A percentile compares a stretch with the other conserved stretches of the same genome.
These are phyloP conservation scores for Zosterops lateralis DNA, from an alignment of 2,113 vertebrate species.

Conservation along the genomic window DNA sequence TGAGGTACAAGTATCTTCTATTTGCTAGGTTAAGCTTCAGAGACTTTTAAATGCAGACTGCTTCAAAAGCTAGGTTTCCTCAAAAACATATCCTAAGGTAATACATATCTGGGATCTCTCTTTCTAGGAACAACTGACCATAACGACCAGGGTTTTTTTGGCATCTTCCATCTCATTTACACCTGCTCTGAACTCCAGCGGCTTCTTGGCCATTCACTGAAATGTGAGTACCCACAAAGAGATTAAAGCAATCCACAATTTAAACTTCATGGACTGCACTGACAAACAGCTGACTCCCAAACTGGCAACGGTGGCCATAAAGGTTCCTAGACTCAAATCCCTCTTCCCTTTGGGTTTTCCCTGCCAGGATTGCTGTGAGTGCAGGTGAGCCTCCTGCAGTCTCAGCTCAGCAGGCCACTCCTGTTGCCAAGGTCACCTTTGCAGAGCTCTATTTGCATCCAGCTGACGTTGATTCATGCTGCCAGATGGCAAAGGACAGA, in stretches of 20 bases:
- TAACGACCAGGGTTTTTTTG: neutral
- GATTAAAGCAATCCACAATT: neutral
- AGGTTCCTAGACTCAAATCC: neutral
- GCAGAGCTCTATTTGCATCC: conserved; percentile 67
- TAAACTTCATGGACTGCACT: neutral
- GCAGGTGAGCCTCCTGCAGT: conserved; percentile 43
- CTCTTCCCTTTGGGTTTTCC: neutral
- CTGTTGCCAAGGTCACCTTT: conserved; percentile 75
- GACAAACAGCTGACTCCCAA: neutral
- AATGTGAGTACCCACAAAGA: accelerated
- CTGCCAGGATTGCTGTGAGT: neutral
- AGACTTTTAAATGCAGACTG: neutral
- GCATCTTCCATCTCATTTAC: neutral
- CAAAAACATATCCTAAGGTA: neutral
- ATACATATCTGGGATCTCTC: neutral
- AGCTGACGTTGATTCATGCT: conserved; percentile 79
- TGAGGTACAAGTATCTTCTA: neutral
- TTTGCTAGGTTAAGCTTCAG: neutral
- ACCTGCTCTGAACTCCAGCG: neutral
- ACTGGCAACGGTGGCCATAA: accelerated
- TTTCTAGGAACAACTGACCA: neutral
- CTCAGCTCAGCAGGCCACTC: conserved; percentile 22
- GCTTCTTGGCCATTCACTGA: neutral
- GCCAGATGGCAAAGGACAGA: conserved; percentile 86
- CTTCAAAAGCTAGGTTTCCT: neutral